Base-by-base conservation (phyloP, 64 coral and sea anemone species). In the Porites lutea region DNA sequence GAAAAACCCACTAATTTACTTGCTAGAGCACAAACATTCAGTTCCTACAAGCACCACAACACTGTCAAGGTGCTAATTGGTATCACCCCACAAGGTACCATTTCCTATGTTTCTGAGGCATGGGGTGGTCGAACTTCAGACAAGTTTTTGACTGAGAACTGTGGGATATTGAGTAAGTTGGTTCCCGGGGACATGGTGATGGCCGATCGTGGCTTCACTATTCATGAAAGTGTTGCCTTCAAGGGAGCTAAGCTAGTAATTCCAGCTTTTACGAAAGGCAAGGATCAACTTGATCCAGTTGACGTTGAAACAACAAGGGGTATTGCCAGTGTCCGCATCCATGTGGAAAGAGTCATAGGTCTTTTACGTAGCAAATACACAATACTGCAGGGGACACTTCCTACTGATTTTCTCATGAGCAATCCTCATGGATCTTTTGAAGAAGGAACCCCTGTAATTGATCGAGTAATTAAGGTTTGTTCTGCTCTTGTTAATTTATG, bases 261-360 rank as follows among this genome's bases (percentile, higher is more conserved):
- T 59, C 89, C 77, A 72, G 65, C 78, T 20, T 91, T 91, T 51
- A 72, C 89, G 23, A 91, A 82, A 72, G 89, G 78, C 16, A 91
- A 91, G 57, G 22, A 22, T 13, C 87, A 89, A 43, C 53, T 89
- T 22, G 62, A 60, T 14, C 49, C 71, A 12, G 5, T 91, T 19
- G 64, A 83, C 46, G 57, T 91, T 72, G 77, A 91, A 82, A n/a
- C 46, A 19, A 89, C 84, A 44, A 83, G 80, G 62, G 79, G 79
- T 23, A 82, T 82, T 82, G 7, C 79, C 43, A 62, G 61, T 82
- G 79, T 82, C n/a, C 13, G 77, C 19, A 79, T 79, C 52, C 77
- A 79, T 55, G 77, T 79, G n/a, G 77, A 79, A 79, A 79, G 77
- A 58, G 73, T 27, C 73, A 76, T 76, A 48, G 79, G 79, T 20